These are phyloP conservation scores for Drosophila koepferae DNA, from an alignment of 2,888 invertebrate genomes.

Conservation along the genomic window DNA sequence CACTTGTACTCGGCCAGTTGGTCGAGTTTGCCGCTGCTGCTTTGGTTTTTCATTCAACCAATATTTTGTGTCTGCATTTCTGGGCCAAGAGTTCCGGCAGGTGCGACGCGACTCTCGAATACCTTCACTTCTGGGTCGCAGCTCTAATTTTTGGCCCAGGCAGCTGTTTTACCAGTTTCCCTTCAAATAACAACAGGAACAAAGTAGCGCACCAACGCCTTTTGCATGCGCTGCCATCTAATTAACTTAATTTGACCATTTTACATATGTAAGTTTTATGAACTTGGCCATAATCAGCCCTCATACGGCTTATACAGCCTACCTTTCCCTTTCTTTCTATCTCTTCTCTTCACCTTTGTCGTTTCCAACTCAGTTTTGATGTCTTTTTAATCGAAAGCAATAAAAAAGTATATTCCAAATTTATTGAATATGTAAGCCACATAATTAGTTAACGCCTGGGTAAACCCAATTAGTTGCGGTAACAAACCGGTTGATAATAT, in stretches of 20 bases:
- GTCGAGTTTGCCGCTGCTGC: slow-evolving; percentile 45
- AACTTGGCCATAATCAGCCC: slow-evolving; percentile 3
- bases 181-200: background rate
- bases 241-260: slow-evolving; percentile 76
- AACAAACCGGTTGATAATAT: slow-evolving; percentile 23
- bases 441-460: slow-evolving; percentile 70
- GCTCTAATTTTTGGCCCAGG: slow-evolving; percentile 49
- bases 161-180: slow-evolving; percentile 42
- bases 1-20: slow-evolving; percentile 42
- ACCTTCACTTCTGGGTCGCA: slow-evolving; percentile 49
- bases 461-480: slow-evolving; percentile 54
- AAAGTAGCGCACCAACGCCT: slow-evolving; percentile 77
- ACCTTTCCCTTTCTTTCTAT: slow-evolving; percentile 16
- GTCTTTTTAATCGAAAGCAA: slow-evolving; percentile 77
- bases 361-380: slow-evolving; percentile 52
- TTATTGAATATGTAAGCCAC: slow-evolving; percentile 57
- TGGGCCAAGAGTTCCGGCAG: slow-evolving; percentile 71
- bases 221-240: slow-evolving; percentile 63
- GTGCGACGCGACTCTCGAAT: slow-evolving; percentile 48
- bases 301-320: background rate
- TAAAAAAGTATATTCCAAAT: slow-evolving; percentile 53
- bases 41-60: slow-evolving; percentile 45
- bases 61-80: slow-evolving; percentile 29
- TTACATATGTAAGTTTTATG: slow-evolving; percentile 67
- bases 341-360: slow-evolving; percentile 5